Percentiles rank a stretch among this genome's conserved stretches.
Evolutionary conservation across 2,888 invertebrate genomes (phyloP).

Genomic region (Metallyticus violacea): DNA sequence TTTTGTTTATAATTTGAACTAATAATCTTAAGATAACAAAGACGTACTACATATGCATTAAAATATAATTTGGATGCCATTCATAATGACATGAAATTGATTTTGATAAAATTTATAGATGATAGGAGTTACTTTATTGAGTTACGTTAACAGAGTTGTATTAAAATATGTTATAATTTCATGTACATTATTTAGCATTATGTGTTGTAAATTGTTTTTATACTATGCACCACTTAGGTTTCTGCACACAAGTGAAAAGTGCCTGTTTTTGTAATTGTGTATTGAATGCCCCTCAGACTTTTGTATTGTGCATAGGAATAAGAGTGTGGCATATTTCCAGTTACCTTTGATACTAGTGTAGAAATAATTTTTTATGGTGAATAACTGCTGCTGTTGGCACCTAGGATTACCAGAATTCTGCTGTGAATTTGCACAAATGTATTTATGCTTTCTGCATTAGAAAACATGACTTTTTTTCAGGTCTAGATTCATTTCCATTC

Average conservation of each 20-base stretch:
- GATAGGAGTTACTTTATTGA: not conserved
- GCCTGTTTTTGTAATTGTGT: not conserved
- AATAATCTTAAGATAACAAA: not conserved
- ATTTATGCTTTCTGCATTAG: not conserved
- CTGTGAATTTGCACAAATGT: not conserved
- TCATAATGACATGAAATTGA: not conserved
- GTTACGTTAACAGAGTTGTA: not conserved
- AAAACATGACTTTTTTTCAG: not conserved
- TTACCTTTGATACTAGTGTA: not conserved
- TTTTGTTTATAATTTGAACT: not conserved
- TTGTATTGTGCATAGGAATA: not conserved
- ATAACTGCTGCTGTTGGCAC: not conserved
- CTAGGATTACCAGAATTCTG: not conserved
- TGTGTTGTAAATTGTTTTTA: not conserved
- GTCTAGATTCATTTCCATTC: not conserved
- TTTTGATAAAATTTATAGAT: not conserved
- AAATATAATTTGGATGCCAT: not conserved
- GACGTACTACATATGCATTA: not conserved
- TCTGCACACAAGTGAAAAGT: not conserved
- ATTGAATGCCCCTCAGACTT: not conserved
- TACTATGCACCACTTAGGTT: not conserved
- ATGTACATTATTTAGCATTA: not conserved
- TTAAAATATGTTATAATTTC: not conserved
- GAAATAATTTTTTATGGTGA: not conserved
- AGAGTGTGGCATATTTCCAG: not conserved